Evolutionary conservation across 1,140 invertebrate genomes (phyloP), one percentile per base, ranked within the genome.

Genomic region (Brachionus koreanus): DNA sequence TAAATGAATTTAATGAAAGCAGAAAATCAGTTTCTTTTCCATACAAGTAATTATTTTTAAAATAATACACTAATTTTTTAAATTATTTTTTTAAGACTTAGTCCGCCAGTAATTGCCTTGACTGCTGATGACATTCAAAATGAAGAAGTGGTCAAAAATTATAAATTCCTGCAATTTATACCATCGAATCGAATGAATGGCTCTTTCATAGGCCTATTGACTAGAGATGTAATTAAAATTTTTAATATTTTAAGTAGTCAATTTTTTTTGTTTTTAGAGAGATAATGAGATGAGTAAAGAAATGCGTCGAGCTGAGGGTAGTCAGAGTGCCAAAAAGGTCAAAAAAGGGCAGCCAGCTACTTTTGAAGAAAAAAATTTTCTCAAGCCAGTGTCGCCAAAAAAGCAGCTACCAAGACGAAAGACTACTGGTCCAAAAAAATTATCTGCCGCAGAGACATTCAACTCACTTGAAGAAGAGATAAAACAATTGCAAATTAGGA

Each of bases 281-380:
- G 61, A 79, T 79, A 19, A 61, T 57, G 39, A 79, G 25, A 52
- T 61, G 19, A 79, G 35, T 37, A 79, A 37, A 61, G 61, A 79
- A 42, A 57, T 79, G 49, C 35, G 69, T 5, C 46, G 49, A 37
- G 46, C 61, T 19, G 76, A 74, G 25, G 69, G 65, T 19, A 69
- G 39, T 74, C 7, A 25, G 23, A 46, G 69, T 39, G 69, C 39
- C 19, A 79, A 57, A 79, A 65, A 79, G 39, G 12, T 79, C 23
- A 65, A 65, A 39, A 79, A 79, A 65, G 37, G 10, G 1, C 49
- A 79, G n/a, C 49, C 61, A 65, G 61, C 49, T 37, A 79, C 76
- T 4, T 79, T 79, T 13, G 49, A 79, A 25, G 76, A 79, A 33
- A 79, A 79, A 79, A 79, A 79, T 29, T 79, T 79, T 65, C 76